These are phyloP conservation scores for Drosophila infuscata DNA, from an alignment of 2,888 invertebrate species.

Conservation along the genomic window DNA sequence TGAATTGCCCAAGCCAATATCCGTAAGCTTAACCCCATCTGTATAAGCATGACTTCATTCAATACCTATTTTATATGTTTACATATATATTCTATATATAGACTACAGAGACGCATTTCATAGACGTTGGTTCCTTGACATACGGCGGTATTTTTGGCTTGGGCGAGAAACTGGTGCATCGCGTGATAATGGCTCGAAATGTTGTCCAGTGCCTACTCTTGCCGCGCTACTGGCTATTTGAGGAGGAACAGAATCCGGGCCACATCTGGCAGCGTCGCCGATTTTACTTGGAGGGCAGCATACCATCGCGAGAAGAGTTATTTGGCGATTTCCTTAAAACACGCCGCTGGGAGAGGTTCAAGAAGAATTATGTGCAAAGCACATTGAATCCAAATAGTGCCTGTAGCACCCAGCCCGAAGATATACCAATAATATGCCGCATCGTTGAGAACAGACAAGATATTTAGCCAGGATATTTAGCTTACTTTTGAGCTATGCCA, in stretches of 20 bases:
- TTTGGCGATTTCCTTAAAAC: conserved; percentile 80
- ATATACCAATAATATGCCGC: conserved; percentile 83
- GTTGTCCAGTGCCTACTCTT: conserved; percentile 89
- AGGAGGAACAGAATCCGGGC: conserved; percentile 85
- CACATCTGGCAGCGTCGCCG: conserved; percentile 83
- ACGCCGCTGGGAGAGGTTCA: conserved; percentile 82
- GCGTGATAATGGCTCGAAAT: conserved; percentile 89
- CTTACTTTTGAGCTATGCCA: background rate
- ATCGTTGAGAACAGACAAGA: conserved; percentile 77
- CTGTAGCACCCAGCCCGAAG: conserved; percentile 78
- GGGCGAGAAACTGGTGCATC: conserved; percentile 89
- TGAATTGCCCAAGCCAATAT: background rate
- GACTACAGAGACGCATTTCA: conserved; percentile 77
- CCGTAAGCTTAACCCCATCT: background rate
- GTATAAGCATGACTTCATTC: background rate
- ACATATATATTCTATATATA: conserved; percentile 3
- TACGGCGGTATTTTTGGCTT: conserved; percentile 87
- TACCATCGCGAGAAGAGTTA: conserved; percentile 82
- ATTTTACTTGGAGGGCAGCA: conserved; percentile 79
- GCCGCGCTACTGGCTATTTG: conserved; percentile 90
- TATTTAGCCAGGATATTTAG: conserved; percentile 18
- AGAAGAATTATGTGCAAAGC: conserved; percentile 70
- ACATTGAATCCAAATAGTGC: conserved; percentile 55
- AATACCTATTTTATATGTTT: background rate
- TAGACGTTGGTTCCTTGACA: conserved; percentile 83